Evolutionary conservation across 2,888 invertebrate genomes (phyloP), one percentile per base, ranked within the genome.

Genomic region (Drosophila ezoana): DNA sequence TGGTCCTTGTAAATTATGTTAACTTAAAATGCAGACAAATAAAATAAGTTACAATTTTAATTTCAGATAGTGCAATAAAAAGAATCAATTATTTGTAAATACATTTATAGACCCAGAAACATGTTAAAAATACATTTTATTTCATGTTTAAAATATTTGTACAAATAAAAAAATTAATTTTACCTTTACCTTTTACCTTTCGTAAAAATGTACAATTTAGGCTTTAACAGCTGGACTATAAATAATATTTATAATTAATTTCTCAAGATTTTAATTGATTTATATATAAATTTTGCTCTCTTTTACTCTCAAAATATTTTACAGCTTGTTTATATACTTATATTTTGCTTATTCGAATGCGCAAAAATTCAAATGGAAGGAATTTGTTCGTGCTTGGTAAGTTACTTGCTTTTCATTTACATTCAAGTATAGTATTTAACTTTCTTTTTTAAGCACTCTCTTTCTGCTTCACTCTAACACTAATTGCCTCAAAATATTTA

Each of bases 351-450:
- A 71, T 71, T 79, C 57, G 54, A 65, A 61, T 74, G 71, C 65
- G 64, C 79, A 72, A 77, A 71, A 73, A 76, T 84, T 74, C 72
- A 88, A 86, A 77, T 89, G 86, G 86, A 89, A 87, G 86, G 86
- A 87, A 88, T 86, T 85, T 83, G 88, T 86, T 86, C 73, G 80
- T 89, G 75, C 87, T 87, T 89, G 84, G 65, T 84, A 89, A 84
- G 71, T 84, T 81, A 74, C 62, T 77, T 72, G 63, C 71, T 58
- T 65, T 61, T 73, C 52, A 72, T 82, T 70, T 79, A 79, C 83
- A 79, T 67, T 83, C 77, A 82, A 74, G 68, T 78, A 66, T 65
- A 76, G 61, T 54, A 54, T 73, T 76, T 56, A 79, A 87, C 57
- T 56, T 35, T 57, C 16, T 47, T 38, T 76, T 62, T 51, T 9